A percentile compares a stretch with the other conserved stretches of the same genome.
Conservation (phyloP, 2,797 vertebrate species). For the Melanotaenia nigrans region DNA sequence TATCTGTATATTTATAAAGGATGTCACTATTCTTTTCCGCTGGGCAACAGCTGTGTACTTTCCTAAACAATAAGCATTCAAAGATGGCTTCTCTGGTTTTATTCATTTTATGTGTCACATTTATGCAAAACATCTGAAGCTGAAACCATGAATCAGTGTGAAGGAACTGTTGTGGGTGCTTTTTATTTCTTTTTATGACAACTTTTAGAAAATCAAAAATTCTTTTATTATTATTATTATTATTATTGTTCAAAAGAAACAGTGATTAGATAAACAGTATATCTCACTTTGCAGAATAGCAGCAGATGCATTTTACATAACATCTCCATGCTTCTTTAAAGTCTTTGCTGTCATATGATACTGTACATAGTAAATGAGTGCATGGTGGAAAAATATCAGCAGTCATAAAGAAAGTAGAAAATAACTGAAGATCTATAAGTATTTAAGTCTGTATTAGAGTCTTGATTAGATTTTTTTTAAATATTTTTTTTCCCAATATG, state of each 20-base stretch:
- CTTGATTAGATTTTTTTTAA: no score
- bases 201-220: background rate
- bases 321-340: conserved; percentile 1
- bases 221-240: conserved; percentile 5
- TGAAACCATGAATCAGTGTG: conserved; percentile 31
- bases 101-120: conserved; percentile 36
- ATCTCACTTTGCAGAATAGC: conserved; percentile 4
- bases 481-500: no score
- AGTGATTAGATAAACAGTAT: conserved; percentile 7
- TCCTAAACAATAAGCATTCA: conserved; percentile 42
- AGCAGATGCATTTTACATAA: conserved; percentile 13
- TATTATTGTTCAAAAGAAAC: conserved; percentile 4
- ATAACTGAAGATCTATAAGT: background rate
- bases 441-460: background rate
- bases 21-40: conserved; percentile 16
- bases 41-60: conserved; percentile 49
- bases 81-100: conserved; percentile 31
- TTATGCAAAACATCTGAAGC: conserved; percentile 35
- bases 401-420: conserved; percentile 1
- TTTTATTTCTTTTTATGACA: conserved; percentile 20
- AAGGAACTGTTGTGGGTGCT: conserved; percentile 8
- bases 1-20: conserved; percentile 19
- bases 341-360: conserved; percentile 11
- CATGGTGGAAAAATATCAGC: background rate
- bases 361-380: conserved; percentile 12